A percentile compares a stretch with the other conserved stretches of the same genome.
These are phyloP conservation scores for Centrocercus urophasianus DNA, from an alignment of 2,113 vertebrate species.

Conservation along the genomic window DNA sequence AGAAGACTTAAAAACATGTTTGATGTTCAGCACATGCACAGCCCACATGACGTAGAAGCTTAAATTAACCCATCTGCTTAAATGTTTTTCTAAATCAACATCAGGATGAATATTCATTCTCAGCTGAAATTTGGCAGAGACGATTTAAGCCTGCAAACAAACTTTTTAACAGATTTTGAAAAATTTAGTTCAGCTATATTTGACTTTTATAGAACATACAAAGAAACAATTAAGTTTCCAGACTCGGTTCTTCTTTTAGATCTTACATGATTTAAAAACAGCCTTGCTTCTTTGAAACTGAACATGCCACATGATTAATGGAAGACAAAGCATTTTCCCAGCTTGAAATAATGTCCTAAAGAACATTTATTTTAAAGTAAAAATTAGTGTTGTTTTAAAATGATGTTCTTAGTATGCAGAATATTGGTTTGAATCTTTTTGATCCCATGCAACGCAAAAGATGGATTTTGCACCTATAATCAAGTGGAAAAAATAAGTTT, in stretches of 20 bases:
- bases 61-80: background rate
- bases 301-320: background rate
- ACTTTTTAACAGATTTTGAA: background rate
- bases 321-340: background rate
- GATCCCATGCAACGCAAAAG: background rate
- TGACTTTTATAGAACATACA: background rate
- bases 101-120: background rate
- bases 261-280: background rate
- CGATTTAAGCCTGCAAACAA: background rate
- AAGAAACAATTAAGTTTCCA: background rate
- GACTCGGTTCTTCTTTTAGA: background rate
- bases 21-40: background rate
- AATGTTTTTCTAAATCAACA: background rate
- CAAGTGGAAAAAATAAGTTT: background rate
- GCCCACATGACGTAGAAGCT: background rate
- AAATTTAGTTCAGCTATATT: background rate
- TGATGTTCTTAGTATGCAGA: accelerated
- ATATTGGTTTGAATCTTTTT: background rate
- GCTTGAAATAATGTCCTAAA: background rate
- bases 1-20: background rate
- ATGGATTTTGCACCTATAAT: background rate
- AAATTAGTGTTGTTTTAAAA: background rate
- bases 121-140: background rate
- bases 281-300: background rate
- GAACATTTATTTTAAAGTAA: background rate